Percentiles rank a stretch among this genome's conserved stretches.
Evolutionary conservation across 2,113 vertebrate species (phyloP).

Genomic region (Urocynchramus pylzowi): DNA sequence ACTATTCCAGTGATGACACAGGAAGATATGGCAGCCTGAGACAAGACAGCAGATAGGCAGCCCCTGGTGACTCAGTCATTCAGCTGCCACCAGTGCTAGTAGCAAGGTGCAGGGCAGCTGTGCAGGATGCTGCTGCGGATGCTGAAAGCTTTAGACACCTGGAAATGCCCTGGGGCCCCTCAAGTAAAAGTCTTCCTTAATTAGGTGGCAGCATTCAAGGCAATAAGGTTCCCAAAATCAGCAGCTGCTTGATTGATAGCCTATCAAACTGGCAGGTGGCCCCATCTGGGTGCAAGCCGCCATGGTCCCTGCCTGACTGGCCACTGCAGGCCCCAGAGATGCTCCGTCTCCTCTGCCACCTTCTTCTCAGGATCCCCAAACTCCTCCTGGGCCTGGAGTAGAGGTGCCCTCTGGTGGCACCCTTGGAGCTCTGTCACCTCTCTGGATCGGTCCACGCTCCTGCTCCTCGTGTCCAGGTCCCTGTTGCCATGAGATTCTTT

Average conservation of each 20-base stretch:
- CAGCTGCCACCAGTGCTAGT: not conserved
- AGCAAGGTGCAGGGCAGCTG: not conserved
- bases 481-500: not conserved
- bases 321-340: too few species aligned
- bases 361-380: not conserved
- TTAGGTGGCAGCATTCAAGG: not conserved
- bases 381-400: not conserved
- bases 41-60: not conserved
- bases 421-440: not conserved
- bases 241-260: not conserved
- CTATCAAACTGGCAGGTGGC: not conserved
- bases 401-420: conserved; percentile 35
- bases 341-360: not conserved
- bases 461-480: not conserved
- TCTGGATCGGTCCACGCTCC: not conserved
- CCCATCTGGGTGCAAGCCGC: not conserved
- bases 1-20: not conserved
- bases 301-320: not conserved
- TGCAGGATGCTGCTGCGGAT: not conserved
- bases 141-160: not conserved
- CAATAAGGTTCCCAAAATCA: not conserved
- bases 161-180: not conserved
- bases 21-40: not conserved
- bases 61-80: not conserved
- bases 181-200: not conserved